Percentiles rank a stretch among this genome's conserved stretches.
These are phyloP conservation scores for Carpatolechia fugitivella DNA, from an alignment of 2,888 invertebrate species.

Conservation along the genomic window DNA sequence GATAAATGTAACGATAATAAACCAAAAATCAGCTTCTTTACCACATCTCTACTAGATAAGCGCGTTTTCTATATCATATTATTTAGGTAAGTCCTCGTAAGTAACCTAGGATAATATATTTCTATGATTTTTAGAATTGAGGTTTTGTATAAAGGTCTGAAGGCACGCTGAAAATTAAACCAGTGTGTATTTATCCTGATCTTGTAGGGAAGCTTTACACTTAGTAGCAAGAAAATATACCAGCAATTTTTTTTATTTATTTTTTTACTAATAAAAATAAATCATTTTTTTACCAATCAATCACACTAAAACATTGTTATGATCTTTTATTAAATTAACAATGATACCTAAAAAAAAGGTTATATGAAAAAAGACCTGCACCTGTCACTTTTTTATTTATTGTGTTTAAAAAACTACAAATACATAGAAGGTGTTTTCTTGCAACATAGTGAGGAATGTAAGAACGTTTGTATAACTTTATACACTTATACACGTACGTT, in stretches of 20 bases:
- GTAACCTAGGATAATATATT: conserved; percentile 39
- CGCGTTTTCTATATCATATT: conserved; percentile 70
- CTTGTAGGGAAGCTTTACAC: conserved; percentile 1
- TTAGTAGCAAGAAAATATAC: neutral
- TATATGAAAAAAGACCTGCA: too few species aligned
- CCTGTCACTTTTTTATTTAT: too few species aligned
- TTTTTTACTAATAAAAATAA: too few species aligned
- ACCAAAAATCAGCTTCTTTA: conserved; percentile 73
- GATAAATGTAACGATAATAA: conserved; percentile 45
- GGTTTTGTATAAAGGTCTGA: conserved; percentile 17
- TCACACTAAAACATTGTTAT: too few species aligned
- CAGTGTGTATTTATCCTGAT: neutral
- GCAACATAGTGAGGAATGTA: conserved; percentile 9
- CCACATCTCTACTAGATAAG: conserved; percentile 63
- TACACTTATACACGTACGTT: conserved; percentile 46
- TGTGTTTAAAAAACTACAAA: too few species aligned
- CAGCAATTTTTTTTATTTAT: too few species aligned
- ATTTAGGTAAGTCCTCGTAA: conserved; percentile 53
- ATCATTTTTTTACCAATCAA: too few species aligned
- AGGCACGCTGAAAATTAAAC: neutral
- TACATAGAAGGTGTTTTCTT: neutral
- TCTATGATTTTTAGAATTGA: conserved; percentile 27
- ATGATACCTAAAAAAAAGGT: too few species aligned
- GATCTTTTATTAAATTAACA: too few species aligned
- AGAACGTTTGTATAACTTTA: conserved; percentile 29